A percentile compares a stretch with the other conserved stretches of the same genome.
Evolutionary conservation across 1,140 invertebrate genomes (phyloP).

Genomic region (Calosoma granatense): DNA sequence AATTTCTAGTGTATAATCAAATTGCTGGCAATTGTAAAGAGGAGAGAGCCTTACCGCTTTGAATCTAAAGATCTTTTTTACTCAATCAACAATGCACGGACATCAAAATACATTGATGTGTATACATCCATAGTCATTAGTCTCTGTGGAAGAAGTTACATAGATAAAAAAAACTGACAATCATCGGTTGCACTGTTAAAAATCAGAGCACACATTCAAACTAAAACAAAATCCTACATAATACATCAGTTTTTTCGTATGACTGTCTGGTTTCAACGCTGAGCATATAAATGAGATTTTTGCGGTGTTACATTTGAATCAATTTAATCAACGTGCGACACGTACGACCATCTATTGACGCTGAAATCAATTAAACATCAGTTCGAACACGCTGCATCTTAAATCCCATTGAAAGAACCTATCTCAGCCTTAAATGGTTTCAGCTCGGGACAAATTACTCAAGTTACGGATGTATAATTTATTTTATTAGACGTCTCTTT

Average conservation of each 20-base stretch:
- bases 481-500: too few species aligned
- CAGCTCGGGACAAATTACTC: background rate
- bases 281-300: too few species aligned
- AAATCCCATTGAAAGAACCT: background rate
- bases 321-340: background rate
- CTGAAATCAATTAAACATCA: background rate
- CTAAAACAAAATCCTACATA: background rate
- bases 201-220: background rate
- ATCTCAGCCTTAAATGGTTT: background rate
- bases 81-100: too few species aligned
- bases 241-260: background rate
- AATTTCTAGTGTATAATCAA: too few species aligned
- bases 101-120: too few species aligned
- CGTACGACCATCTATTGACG: background rate
- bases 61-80: too few species aligned
- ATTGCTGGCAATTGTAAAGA: too few species aligned
- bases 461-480: too few species aligned
- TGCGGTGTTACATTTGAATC: background rate
- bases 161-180: background rate
- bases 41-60: too few species aligned
- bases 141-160: background rate
- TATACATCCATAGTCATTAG: too few species aligned
- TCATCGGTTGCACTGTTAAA: background rate
- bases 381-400: background rate
- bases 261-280: too few species aligned